A percentile compares a stretch with the other conserved stretches of the same genome.
These are phyloP conservation scores for Hypomecis atomaria DNA, from an alignment of 2,888 invertebrate genomes.

Conservation along the genomic window DNA sequence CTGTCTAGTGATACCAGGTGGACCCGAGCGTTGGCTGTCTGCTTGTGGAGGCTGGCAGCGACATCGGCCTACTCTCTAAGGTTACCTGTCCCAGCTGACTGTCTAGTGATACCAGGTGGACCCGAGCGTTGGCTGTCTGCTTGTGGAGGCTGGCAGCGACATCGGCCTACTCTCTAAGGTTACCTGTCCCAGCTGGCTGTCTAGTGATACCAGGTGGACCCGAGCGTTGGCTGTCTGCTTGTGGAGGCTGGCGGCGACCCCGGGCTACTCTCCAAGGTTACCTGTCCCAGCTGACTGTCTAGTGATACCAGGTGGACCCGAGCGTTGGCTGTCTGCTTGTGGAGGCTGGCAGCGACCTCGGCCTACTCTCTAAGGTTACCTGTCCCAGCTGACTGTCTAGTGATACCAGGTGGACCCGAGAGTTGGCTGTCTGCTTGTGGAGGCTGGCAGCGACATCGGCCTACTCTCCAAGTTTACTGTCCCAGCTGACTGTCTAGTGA, in stretches of 20 bases:
- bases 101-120: neutral
- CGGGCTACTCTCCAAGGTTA: slow-evolving; percentile 48
- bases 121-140: slow-evolving; percentile 38
- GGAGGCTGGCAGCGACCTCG: slow-evolving; percentile 64
- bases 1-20: neutral
- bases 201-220: neutral
- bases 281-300: neutral
- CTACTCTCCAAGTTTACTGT: slow-evolving; percentile 48
- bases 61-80: slow-evolving; percentile 50
- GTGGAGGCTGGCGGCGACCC: slow-evolving; percentile 66
- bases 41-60: slow-evolving; percentile 65
- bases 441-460: slow-evolving; percentile 63
- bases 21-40: slow-evolving; percentile 31
- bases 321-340: slow-evolving; percentile 48
- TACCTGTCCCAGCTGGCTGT: no score
- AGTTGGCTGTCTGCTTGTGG: slow-evolving; percentile 52
- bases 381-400: no score
- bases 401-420: neutral
- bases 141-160: slow-evolving; percentile 64
- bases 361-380: neutral
- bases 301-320: neutral
- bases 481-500: neutral
- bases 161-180: slow-evolving; percentile 37
- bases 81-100: slow-evolving; percentile 38
- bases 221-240: slow-evolving; percentile 44